Conservation (phyloP, 2,888 invertebrate species). For the Proisotoma minuta region DNA sequence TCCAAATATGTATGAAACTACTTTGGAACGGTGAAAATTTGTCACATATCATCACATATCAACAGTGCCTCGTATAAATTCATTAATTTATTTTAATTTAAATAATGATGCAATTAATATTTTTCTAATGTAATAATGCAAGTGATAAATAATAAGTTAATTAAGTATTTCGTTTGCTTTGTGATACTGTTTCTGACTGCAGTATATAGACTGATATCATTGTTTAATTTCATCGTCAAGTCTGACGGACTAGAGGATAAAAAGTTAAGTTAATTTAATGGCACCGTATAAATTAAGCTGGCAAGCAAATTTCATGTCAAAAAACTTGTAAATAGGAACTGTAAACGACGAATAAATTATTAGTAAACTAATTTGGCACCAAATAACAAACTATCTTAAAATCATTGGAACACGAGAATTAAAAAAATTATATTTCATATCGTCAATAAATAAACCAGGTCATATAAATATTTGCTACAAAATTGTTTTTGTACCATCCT, state of each 20-base stretch:
- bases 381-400: too few species aligned
- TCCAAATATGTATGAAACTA: constrained; percentile 2
- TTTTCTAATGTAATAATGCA: too few species aligned
- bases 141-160: neutral
- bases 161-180: neutral
- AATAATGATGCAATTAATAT: too few species aligned
- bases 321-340: neutral
- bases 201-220: neutral
- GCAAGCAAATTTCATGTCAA: neutral
- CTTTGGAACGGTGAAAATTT: neutral
- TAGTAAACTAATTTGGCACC: constrained; percentile 3
- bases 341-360: neutral
- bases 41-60: neutral
- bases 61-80: neutral
- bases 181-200: neutral
- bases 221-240: neutral
- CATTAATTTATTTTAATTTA: too few species aligned
- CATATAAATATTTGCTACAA: neutral
- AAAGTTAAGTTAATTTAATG: neutral
- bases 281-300: neutral
- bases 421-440: neutral
- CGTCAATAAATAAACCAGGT: neutral
- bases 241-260: neutral
- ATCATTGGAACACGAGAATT: neutral
- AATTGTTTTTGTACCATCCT: neutral